phyloP scores from a whole-genome alignment of 2,888 invertebrate species.

The Rhorus exstirpatorius region DNA sequence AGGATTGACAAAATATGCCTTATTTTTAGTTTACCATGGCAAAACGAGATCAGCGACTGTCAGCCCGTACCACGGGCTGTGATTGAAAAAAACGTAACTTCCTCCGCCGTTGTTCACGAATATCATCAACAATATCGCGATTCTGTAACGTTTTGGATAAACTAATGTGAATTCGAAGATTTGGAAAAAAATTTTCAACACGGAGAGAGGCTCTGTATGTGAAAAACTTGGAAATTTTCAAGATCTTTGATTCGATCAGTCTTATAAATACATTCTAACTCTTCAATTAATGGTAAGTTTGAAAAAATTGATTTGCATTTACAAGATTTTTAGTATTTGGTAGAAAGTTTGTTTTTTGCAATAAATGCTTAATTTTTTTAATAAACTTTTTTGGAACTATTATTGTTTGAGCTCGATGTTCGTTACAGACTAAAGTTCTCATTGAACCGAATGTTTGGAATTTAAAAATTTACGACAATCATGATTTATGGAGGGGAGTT shows the following conservation, averaged over 20 bases:
- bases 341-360: neutral
- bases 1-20: constrained; percentile 30
- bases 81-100: constrained; percentile 92
- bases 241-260: too few relatives aligned
- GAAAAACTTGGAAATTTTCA: too few relatives aligned
- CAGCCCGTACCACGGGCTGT: constrained; percentile 94
- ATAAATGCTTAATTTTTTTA: too few relatives aligned
- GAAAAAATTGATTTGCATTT: too few relatives aligned
- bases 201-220: too few relatives aligned
- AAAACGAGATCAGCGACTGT: constrained; percentile 95
- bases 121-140: constrained; percentile 93
- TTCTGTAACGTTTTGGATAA: constrained; percentile 73
- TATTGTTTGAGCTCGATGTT: too few relatives aligned
- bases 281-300: too few relatives aligned
- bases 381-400: neutral
- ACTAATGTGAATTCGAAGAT: too few relatives aligned
- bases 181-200: too few relatives aligned
- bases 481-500: constrained; percentile 65
- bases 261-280: too few relatives aligned
- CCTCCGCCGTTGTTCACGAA: constrained; percentile 96
- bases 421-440: neutral
- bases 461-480: neutral
- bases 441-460: neutral
- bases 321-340: constrained; percentile 20
- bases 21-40: constrained; percentile 89